Percentiles rank a stretch among this genome's conserved stretches.
Conservation (phyloP, 1,140 invertebrate species). For the Elymnias hypermnestra region DNA sequence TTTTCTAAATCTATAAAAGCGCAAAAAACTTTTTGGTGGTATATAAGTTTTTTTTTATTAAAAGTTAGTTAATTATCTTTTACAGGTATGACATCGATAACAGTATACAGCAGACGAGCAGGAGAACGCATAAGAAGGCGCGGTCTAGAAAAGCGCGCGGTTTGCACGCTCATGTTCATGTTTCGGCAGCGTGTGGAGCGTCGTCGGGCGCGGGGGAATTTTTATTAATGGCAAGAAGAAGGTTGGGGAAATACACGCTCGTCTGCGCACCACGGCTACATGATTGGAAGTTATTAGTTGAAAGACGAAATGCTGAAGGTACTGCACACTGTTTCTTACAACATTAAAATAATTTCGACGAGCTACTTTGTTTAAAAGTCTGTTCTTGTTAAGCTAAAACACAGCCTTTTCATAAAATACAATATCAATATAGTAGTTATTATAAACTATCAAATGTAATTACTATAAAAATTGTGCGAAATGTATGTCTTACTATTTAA, state of each 20-base stretch:
- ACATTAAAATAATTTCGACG: conserved; percentile 9
- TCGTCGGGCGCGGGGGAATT: conserved; percentile 84
- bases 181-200: conserved; percentile 82
- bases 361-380: no score
- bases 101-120: conserved; percentile 22
- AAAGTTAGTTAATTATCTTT: neutral
- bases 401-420: no score
- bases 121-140: conserved; percentile 14
- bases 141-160: conserved; percentile 16
- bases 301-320: conserved; percentile 76
- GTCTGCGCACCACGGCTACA: conserved; percentile 84
- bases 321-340: conserved; percentile 81
- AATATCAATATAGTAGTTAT: no score
- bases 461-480: no score
- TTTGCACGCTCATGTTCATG: conserved; percentile 73
- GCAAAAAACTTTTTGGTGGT: no score
- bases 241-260: conserved; percentile 82
- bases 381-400: no score
- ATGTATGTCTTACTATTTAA: no score
- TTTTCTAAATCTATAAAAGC: no score
- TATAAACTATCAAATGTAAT: no score
- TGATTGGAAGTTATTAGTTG: conserved; percentile 81
- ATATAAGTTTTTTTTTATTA: neutral
- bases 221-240: conserved; percentile 85
- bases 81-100: conserved; percentile 61